Evolutionary conservation across 2,113 vertebrate species (phyloP), one percentile per base, ranked within the genome.

Genomic region (Platysternon megacephalum): DNA sequence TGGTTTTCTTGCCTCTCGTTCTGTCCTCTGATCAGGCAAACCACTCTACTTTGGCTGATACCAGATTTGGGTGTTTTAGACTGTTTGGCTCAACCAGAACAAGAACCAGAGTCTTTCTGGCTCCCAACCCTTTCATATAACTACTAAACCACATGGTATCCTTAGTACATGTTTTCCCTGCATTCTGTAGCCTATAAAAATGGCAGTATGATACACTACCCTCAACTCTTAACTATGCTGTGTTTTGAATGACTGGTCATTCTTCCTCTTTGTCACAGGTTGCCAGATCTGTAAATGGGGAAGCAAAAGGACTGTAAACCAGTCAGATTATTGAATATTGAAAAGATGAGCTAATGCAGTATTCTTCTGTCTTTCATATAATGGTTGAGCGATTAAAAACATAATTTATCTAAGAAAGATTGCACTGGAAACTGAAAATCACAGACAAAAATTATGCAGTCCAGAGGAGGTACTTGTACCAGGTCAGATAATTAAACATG

Each of bases 221-320:
- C 42, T 76, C 68, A 92, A 89, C 48, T 53, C 56, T 92, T 78
- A 86, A 94, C 21, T 8, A 56, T 85, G 44, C 13, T 72, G 0
- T 93, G 79, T 93, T 93, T 96, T 95, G 65, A 91, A 92, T 55
- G 48, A 11, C 78, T 91, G 65, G 16, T 93, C 85, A 55, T 35
- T 80, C 3, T 91, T 95, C 58, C 84, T 89, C 21, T 91, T 84
- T 93, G 72, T 65, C 84, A 91, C 49, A 88, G 51, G 35, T 90
- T 46, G 39, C 61, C 82, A 93, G 35, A 9, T 89, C 80, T 87
- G 68, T 56, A 84, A 91, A 94, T 82, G 8, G 35, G 53, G 48
- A 92, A 65, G 46, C 83, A 82, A 95, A 95, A 86, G 11, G 82
- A 49, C 55, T 86, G n/a, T 29, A 95, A 79, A 7, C 32, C 56